Evolutionary conservation across 2,888 invertebrate genomes (phyloP).

Genomic region (Altica lythri): DNA sequence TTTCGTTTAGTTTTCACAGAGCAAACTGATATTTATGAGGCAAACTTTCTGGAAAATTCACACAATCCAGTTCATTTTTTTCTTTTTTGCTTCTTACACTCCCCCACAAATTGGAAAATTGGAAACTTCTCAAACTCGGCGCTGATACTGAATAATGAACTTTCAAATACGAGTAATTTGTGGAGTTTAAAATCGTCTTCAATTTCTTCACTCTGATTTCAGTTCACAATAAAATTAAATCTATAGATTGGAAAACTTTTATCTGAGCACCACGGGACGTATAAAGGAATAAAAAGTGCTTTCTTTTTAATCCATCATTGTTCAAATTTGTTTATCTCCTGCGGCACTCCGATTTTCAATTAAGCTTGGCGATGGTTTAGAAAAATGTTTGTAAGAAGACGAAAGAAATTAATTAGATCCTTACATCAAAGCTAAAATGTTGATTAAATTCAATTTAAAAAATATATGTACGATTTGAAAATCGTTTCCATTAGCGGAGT

Average conservation of each 20-base stretch:
- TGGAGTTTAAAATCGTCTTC: slow-evolving; percentile 39
- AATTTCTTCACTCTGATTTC: slow-evolving; percentile 42
- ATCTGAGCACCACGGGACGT: slow-evolving; percentile 19
- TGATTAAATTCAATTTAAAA: no score
- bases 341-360: slow-evolving; percentile 31
- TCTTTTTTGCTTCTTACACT: slow-evolving; percentile 12
- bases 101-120: slow-evolving; percentile 25
- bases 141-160: slow-evolving; percentile 45
- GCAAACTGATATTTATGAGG: slow-evolving; percentile 8
- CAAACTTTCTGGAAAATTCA: slow-evolving; percentile 13
- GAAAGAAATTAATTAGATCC: no score
- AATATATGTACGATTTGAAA: no score
- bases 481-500: no score
- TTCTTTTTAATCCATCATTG: slow-evolving; percentile 31
- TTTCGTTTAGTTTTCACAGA: slow-evolving; percentile 1
- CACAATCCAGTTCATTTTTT: slow-evolving; percentile 11
- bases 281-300: slow-evolving; percentile 8
- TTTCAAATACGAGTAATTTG: slow-evolving; percentile 48
- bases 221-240: slow-evolving; percentile 49
- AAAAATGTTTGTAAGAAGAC: no score
- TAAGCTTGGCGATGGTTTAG: slow-evolving; percentile 25
- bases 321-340: slow-evolving; percentile 35
- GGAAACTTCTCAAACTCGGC: slow-evolving; percentile 25
- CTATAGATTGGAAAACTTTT: slow-evolving; percentile 49
- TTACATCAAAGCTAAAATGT: no score